Evolutionary conservation across 2,113 vertebrate species (phyloP), one percentile per base, ranked within the genome.

Genomic region (Ammodytes dubius): DNA sequence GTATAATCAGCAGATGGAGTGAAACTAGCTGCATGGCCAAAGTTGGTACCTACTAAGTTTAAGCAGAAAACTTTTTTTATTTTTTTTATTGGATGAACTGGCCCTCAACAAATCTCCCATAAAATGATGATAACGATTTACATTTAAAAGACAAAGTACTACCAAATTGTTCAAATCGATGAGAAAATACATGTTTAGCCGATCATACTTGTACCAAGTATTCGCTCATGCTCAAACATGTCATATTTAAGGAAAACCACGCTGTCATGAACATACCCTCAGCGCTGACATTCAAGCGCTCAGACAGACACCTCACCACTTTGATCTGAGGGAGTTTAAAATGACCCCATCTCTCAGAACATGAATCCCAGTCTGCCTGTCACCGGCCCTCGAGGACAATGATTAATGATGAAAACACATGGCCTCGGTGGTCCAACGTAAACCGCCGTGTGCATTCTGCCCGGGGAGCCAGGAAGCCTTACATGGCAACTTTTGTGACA

Each of bases 401-500:
- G 91, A 94, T 94, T 91, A 91, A 94, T 88, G 90, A 87, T 88
- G 81, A 81, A 88, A 91, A 89, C 80, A 83, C 35, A 37, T 40
- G 74, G 89, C 91, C 82, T 89, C 79, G 74, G 90, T 88, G 89
- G 92, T 91, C 85, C 13, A 86, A 91, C 81, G 88, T 92, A 89
- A 92, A 83, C 83, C 84, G 12, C 70, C 72, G 70, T 84, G 79
- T 89, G 46, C 87, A 50, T 83, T 79, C 77, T 59, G 88, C 81
- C 65, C 15, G 77, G 63, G 73, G 80, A 85, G 81, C 73, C 5
- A 60, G 84, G 88, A 93, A 87, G 87, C 90, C 92, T 94, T 91
- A 92, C 90, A 84, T 87, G 86, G 92, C 92, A 93, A 90, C 89
- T 94, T 27, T 92, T 92, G 88, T 94, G 91, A 94, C 93, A 94